Conservation (phyloP, 2,113 vertebrate species). For the Macrotis lagotis region DNA sequence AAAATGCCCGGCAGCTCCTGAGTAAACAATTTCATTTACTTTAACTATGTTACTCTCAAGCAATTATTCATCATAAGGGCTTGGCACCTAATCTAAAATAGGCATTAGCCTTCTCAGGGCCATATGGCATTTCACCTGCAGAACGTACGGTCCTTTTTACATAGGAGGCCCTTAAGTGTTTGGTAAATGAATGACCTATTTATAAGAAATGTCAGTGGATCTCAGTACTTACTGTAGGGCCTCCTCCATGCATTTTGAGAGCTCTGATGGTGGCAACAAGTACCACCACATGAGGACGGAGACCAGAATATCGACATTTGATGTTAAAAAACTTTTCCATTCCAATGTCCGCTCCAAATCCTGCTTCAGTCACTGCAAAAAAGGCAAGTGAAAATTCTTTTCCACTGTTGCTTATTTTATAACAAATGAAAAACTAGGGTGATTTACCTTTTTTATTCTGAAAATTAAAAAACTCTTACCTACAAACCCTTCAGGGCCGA, state of each 20-base stretch:
- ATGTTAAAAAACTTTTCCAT: conserved; percentile 99
- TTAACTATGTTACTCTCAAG: too few relatives aligned
- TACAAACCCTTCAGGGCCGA: conserved; percentile 95
- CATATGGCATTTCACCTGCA: neutral
- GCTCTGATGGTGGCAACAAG: conserved; percentile 95
- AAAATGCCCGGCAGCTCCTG: too few relatives aligned
- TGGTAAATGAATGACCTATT: neutral
- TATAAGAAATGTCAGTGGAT: neutral
- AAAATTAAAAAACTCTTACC: conserved; percentile 81
- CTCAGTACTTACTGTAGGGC: conserved; percentile 89
- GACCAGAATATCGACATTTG: conserved; percentile 95
- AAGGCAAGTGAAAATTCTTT: conserved; percentile 43
- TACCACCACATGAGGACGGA: conserved; percentile 95
- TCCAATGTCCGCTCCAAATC: conserved; percentile 98
- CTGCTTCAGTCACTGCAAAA: conserved; percentile 94
- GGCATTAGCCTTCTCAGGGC: neutral
- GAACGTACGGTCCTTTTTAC: neutral
- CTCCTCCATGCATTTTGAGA: conserved; percentile 98
- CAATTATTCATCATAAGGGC: neutral
- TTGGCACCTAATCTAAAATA: neutral
- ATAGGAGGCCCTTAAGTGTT: neutral
- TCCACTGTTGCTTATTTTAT: neutral
- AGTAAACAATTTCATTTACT: too few relatives aligned
- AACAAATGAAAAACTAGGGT: neutral
- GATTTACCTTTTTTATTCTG: neutral